Conservation (phyloP, 2,797 vertebrate species). For the Australoheros facetus region DNA sequence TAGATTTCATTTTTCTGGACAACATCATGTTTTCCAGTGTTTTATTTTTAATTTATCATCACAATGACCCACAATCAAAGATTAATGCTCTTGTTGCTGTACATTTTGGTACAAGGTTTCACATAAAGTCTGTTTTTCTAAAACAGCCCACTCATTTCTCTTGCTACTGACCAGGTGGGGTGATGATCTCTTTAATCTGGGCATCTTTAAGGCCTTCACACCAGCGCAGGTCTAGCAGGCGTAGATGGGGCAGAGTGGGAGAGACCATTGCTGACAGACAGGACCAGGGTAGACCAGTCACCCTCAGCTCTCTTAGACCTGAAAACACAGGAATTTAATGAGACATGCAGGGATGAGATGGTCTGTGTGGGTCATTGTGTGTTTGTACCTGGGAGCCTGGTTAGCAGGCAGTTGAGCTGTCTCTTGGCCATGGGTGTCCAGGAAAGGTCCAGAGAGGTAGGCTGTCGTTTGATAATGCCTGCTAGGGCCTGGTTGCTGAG, state of each 20-base stretch:
- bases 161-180: slow-evolving; percentile 82
- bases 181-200: slow-evolving; percentile 93
- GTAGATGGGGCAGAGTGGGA: slow-evolving; percentile 90
- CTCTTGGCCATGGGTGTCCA: slow-evolving; percentile 98
- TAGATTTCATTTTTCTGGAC: too few relatives aligned
- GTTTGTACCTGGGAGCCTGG: slow-evolving; percentile 71
- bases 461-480: slow-evolving; percentile 93
- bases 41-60: too few relatives aligned
- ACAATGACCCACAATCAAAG: too few relatives aligned
- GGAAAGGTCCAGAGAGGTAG: slow-evolving; percentile 91
- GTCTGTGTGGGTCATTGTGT: neutral
- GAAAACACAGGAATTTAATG: neutral
- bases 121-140: too few relatives aligned
- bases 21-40: too few relatives aligned
- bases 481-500: slow-evolving; percentile 92
- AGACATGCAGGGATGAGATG: neutral
- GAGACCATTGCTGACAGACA: slow-evolving; percentile 91
- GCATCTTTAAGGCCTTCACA: slow-evolving; percentile 92
- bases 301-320: slow-evolving; percentile 93
- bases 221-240: slow-evolving; percentile 96
- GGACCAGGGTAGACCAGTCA: slow-evolving; percentile 93
- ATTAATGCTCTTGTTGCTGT: too few relatives aligned
- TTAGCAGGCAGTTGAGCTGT: slow-evolving; percentile 93
- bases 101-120: too few relatives aligned
- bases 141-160: too few relatives aligned